Conservation (phyloP, 2,888 invertebrate genomes). For the Rapana venosa region DNA sequence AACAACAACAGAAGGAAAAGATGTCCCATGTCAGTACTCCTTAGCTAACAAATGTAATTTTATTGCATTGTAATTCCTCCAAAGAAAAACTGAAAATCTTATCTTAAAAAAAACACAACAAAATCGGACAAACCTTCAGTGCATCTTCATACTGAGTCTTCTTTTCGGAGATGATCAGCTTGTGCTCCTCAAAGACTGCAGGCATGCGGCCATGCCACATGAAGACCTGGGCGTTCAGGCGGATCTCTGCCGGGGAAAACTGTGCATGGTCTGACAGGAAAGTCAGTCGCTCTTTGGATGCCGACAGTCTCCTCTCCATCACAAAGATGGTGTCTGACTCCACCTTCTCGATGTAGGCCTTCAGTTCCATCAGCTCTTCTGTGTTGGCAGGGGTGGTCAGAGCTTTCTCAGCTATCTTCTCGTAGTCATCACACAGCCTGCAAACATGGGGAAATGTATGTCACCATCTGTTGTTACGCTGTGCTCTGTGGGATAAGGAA, state of each 20-base stretch:
- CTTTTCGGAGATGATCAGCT: conserved; percentile 88
- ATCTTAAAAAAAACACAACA: no score
- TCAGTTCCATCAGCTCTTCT: conserved; percentile 89
- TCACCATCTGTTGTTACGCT: neutral
- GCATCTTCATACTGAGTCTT: conserved; percentile 90
- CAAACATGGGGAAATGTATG: neutral
- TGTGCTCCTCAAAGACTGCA: conserved; percentile 89
- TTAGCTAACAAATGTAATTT: no score
- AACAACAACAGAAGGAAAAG: no score
- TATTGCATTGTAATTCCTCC: no score
- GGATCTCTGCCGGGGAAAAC: conserved; percentile 90
- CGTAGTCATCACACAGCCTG: conserved; percentile 91
- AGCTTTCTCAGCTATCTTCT: conserved; percentile 87
- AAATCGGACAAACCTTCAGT: conserved; percentile 81
- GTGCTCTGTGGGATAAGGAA: no score
- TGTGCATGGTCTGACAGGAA: conserved; percentile 90
- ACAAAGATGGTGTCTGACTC: conserved; percentile 85
- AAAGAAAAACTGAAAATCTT: no score
- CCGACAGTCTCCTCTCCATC: conserved; percentile 87
- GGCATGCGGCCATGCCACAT: conserved; percentile 92
- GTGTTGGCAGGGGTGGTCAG: conserved; percentile 90
- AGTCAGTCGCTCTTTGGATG: conserved; percentile 81
- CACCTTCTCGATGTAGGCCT: conserved; percentile 87
- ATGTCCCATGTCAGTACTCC: no score
- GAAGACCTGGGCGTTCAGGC: conserved; percentile 91